A percentile compares a stretch with the other conserved stretches of the same genome.
phyloP scores from a whole-genome alignment of 2,888 invertebrate species.

The Teinopalpus imperialis region DNA sequence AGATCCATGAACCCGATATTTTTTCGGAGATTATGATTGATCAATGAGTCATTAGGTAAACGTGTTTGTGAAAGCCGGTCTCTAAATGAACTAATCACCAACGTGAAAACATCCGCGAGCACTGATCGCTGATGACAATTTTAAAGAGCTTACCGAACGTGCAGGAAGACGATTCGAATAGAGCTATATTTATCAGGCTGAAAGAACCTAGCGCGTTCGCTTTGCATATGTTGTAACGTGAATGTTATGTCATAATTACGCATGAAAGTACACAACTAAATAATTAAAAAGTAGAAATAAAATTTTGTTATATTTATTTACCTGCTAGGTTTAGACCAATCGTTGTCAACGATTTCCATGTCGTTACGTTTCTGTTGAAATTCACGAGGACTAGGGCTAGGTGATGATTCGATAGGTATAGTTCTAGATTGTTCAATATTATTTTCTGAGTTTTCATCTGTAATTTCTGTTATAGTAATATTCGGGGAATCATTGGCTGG shows the following conservation, averaged over 20 bases:
- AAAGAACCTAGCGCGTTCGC: conserved; percentile 75
- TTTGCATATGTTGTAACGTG: conserved; percentile 66
- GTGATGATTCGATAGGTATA: conserved; percentile 67
- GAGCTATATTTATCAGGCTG: conserved; percentile 75
- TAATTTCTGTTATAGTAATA: conserved; percentile 75
- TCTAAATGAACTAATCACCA: conserved; percentile 74
- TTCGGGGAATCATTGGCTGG: conserved; percentile 65
- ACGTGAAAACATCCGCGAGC: conserved; percentile 76
- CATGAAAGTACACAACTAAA: conserved; percentile 27
- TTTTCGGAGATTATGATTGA: conserved; percentile 49
- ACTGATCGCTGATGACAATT: conserved; percentile 78
- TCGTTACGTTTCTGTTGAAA: conserved; percentile 46
- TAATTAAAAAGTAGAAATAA: conserved; percentile 28
- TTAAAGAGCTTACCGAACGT: conserved; percentile 76
- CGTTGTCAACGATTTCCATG: conserved; percentile 48
- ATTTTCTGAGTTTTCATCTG: conserved; percentile 58
- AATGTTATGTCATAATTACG: conserved; percentile 69
- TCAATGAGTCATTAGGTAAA: conserved; percentile 55
- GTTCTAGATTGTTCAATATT: conserved; percentile 50
- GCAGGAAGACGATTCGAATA: conserved; percentile 67
- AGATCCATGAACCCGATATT: conserved; percentile 42
- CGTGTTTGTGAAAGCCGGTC: conserved; percentile 59
- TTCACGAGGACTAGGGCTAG: conserved; percentile 64
- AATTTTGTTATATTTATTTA: conserved; percentile 39
- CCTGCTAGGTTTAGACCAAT: conserved; percentile 79